phyloP scores from a whole-genome alignment of 2,888 invertebrate genomes.

The Meiosimyza platycephala region DNA sequence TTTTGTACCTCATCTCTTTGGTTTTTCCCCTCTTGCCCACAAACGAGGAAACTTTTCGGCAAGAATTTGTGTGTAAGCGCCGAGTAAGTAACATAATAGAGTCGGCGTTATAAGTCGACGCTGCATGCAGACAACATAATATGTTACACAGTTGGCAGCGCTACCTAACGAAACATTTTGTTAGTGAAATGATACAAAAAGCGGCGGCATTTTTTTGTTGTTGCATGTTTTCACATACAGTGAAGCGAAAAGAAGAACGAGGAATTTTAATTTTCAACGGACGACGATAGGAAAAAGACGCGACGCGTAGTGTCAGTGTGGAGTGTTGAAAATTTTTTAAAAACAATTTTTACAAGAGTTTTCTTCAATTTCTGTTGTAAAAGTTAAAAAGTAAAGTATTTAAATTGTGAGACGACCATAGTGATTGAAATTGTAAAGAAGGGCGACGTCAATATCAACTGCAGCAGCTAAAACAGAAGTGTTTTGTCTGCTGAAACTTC shows the following conservation, averaged over 20 bases:
- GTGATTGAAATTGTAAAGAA: not conserved
- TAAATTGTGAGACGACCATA: not conserved
- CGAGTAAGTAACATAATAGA: too few relatives aligned
- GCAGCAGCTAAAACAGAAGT: constrained; percentile 24
- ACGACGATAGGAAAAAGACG: constrained; percentile 10
- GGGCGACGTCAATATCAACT: not conserved
- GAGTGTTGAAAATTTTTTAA: not conserved
- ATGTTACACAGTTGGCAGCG: not conserved
- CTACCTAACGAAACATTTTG: constrained; percentile 6
- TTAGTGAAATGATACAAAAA: constrained; percentile 6
- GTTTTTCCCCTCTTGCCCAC: too few relatives aligned
- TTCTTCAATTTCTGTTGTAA: not conserved
- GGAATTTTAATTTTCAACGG: constrained; percentile 33
- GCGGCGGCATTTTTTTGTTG: constrained; percentile 28
- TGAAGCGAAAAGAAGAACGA: not conserved
- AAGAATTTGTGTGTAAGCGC: too few relatives aligned
- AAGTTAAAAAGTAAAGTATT: constrained; percentile 31
- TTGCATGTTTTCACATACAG: constrained; percentile 1
- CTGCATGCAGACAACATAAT: not conserved
- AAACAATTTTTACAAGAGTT: not conserved
- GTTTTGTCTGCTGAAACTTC: constrained; percentile 33
- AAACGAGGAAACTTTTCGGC: too few relatives aligned
- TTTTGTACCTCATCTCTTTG: too few relatives aligned
- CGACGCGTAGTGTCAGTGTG: constrained; percentile 1
- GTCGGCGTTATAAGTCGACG: not conserved